These are phyloP conservation scores for Alaudala cheleensis DNA, from an alignment of 2,113 vertebrate genomes.

Conservation along the genomic window DNA sequence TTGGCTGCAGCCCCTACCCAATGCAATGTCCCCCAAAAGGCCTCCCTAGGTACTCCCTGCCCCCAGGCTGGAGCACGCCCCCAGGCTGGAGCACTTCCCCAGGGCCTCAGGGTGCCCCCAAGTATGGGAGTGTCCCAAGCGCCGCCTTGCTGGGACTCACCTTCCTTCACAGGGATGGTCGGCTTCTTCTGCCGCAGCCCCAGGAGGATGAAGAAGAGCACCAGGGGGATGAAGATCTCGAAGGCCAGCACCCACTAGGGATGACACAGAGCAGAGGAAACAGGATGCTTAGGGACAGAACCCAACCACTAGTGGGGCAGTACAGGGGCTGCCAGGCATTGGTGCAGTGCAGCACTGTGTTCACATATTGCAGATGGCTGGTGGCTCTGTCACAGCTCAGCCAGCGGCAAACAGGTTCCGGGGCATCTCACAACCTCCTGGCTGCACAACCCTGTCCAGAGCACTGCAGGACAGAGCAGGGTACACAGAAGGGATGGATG, in stretches of 20 bases:
- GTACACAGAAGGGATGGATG: background rate
- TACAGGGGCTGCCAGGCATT: rapidly evolving
- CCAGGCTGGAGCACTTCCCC: background rate
- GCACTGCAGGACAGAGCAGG: background rate
- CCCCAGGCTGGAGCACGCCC: background rate
- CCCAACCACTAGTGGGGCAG: background rate
- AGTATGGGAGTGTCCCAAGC: no score
- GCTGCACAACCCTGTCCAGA: background rate
- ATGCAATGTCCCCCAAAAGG: background rate
- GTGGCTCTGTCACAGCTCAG: background rate
- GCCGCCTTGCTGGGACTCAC: slow-evolving; percentile 60
- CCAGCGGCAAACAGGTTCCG: background rate
- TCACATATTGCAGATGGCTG: background rate
- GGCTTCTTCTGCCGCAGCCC: slow-evolving; percentile 96
- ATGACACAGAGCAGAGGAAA: background rate
- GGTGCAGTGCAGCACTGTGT: background rate
- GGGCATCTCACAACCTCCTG: background rate
- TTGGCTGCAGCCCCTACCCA: background rate
- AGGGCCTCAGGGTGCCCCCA: background rate
- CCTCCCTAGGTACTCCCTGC: background rate
- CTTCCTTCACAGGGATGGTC: slow-evolving; percentile 94
- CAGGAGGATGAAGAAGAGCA: slow-evolving; percentile 95
- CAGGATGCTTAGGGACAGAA: background rate
- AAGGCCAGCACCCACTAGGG: slow-evolving; percentile 94
- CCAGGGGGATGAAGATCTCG: slow-evolving; percentile 94